Evolutionary conservation across 2,888 invertebrate species (phyloP).

Genomic region (Diadromus collaris): DNA sequence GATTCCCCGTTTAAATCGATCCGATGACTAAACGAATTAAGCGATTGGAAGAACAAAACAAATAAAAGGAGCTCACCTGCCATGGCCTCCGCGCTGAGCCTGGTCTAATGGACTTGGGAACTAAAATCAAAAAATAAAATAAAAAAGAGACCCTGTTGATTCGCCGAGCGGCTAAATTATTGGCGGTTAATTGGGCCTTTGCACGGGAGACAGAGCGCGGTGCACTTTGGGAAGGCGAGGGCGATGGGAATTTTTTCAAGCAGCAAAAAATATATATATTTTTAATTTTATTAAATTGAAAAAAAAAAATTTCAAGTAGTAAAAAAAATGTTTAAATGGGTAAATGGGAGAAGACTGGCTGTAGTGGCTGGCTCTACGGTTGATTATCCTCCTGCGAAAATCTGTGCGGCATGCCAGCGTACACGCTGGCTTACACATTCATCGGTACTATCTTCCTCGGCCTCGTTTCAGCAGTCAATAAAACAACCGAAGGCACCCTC

Average conservation of each 20-base stretch:
- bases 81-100: neutral
- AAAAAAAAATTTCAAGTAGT: neutral
- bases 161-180: constrained; percentile 11
- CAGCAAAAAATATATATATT: neutral
- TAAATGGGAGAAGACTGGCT: constrained; percentile 1
- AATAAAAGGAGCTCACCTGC: neutral
- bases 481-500: constrained; percentile 22
- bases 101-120: neutral
- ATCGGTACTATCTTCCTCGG: neutral
- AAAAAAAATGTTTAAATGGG: neutral
- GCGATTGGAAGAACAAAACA: constrained; percentile 15
- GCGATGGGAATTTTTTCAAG: neutral
- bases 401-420: too few relatives aligned
- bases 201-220: neutral
- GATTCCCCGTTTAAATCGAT: neutral
- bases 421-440: neutral
- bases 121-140: neutral
- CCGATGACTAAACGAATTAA: constrained; percentile 16
- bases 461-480: constrained; percentile 14
- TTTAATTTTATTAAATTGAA: too few relatives aligned
- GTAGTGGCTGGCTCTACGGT: constrained; percentile 9
- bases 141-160: neutral
- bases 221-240: neutral
- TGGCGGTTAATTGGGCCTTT: constrained; percentile 23
- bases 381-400: constrained; percentile 12